Percentiles rank a stretch among this genome's conserved stretches.
Evolutionary conservation across 1,140 invertebrate species (phyloP).

Genomic region (Goniozus legneri): DNA sequence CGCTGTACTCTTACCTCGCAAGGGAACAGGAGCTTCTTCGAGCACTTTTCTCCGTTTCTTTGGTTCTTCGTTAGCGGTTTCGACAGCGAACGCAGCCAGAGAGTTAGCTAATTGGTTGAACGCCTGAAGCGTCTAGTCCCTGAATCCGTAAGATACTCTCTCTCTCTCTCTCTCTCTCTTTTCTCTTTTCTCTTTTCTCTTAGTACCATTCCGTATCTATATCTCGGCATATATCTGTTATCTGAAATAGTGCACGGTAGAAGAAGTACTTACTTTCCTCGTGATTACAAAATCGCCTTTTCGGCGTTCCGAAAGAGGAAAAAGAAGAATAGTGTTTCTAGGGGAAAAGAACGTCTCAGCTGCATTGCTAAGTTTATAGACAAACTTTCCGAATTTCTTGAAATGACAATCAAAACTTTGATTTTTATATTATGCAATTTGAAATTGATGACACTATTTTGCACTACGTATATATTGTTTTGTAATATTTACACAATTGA

Average conservation of each 20-base stretch:
- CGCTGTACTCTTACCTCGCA: not conserved
- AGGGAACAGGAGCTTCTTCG: conserved; percentile 16
- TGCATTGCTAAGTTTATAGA: too few relatives aligned
- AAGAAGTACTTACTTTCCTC: conserved; percentile 14
- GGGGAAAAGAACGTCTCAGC: too few relatives aligned
- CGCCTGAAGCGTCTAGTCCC: conserved; percentile 29
- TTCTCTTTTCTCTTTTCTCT: not conserved
- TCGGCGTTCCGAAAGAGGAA: conserved; percentile 18
- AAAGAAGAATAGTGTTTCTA: too few relatives aligned
- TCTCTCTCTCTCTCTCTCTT: conserved; percentile 9
- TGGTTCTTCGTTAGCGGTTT: conserved; percentile 32
- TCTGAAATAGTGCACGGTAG: not conserved
- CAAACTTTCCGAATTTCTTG: too few relatives aligned
- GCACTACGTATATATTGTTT: too few relatives aligned
- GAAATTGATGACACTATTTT: too few relatives aligned
- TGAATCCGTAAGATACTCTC: conserved; percentile 28
- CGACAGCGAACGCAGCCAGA: conserved; percentile 23
- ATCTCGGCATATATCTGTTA: conserved; percentile 17
- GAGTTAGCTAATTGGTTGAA: conserved; percentile 44
- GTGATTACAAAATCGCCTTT: conserved; percentile 25
- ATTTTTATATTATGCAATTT: too few relatives aligned
- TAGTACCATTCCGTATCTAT: conserved; percentile 11
- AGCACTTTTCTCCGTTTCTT: conserved; percentile 25
- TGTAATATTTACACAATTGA: too few relatives aligned
- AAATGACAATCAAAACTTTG: too few relatives aligned